Evolutionary conservation across 2,888 invertebrate genomes (phyloP).

Genomic region (Rotaria macrura): DNA sequence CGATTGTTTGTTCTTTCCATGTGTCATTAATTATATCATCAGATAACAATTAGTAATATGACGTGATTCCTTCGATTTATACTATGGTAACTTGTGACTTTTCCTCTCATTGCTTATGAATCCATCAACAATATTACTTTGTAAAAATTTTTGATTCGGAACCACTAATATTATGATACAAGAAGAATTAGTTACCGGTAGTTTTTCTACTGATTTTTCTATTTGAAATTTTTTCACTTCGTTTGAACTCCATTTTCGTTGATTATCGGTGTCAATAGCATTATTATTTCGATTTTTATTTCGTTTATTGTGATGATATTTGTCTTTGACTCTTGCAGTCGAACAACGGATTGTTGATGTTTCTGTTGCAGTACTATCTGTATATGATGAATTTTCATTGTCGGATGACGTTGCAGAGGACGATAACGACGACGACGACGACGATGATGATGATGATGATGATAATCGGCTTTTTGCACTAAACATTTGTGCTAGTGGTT

Average conservation of each 20-base stretch:
- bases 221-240: neutral
- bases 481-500: no score
- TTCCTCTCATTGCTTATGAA: no score
- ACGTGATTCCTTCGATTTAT: no score
- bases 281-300: neutral
- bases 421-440: neutral
- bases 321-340: neutral
- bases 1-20: no score
- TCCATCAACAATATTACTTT: no score
- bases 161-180: no score
- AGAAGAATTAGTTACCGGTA: neutral
- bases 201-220: neutral
- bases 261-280: neutral
- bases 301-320: no score
- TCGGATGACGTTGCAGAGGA: neutral
- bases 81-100: no score
- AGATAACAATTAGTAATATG: no score
- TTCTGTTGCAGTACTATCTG: neutral
- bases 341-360: neutral
- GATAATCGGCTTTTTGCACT: neutral
- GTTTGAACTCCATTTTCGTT: neutral
- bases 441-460: neutral
- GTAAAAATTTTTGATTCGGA: no score
- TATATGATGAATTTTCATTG: neutral
- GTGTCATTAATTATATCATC: no score